Base-by-base conservation (phyloP, 2,888 invertebrate genomes). In the Escarpia spicata region DNA sequence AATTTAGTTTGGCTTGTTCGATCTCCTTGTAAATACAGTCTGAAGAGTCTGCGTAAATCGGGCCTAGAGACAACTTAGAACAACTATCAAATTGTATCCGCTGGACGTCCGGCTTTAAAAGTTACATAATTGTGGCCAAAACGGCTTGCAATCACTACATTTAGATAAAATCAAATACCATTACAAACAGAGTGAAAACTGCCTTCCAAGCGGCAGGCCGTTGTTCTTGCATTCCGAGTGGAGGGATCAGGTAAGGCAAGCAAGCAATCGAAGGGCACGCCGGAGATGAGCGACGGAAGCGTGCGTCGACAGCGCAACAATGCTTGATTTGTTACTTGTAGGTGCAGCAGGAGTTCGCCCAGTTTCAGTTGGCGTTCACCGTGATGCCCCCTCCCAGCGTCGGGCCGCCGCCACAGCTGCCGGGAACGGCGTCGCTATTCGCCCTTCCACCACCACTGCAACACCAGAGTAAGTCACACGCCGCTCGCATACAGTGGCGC, bases 281-380 rank as follows among this genome's bases (percentile, higher is more conserved):
- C 75, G 75, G 75, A 75, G 26, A 4, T 26, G 52, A 37, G 3
- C 26, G 91, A 37, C 26, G 45, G 37, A 91, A 52, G 52, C 43
- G 31, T 91, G 44, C 52, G 44, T 15, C 37, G 45, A 6, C 44
- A 58, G 43, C 15, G 31, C 43, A 58, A 92, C 37, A 43, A 75
- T 92, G 37, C 15, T 43, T 75, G 15, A 45, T 15, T 37, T 43
- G 89, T 58, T 10, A 92, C 31, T 58, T 37, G 37, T 91, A 96
- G 96, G 96, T 96, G 26, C 96, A 96, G 94, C 95, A 96, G 94
- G 96, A 96, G 93, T 96, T 96, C 94, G 96, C 96, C 94, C 95
- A 95, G 94, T 96, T 96, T 94, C 96, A 96, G 95, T 96, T 96
- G 94, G 95, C 95, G 44, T 94, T 96, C 94, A 96, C 95, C 52